phyloP scores from a whole-genome alignment of 2,888 invertebrate genomes.

The Sphecodes monilicornis region DNA sequence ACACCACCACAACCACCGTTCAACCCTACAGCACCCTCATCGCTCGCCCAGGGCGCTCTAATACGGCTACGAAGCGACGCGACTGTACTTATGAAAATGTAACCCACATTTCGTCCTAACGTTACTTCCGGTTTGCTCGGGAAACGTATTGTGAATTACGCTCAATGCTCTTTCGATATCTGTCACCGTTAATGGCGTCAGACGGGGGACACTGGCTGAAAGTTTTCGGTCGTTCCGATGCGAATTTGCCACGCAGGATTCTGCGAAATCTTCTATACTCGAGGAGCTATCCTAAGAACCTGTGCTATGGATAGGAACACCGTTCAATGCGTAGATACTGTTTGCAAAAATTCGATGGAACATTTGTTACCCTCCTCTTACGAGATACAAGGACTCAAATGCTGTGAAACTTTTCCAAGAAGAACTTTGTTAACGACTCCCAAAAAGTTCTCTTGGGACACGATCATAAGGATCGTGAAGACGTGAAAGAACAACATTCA shows the following conservation, averaged over 20 bases:
- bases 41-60: slow-evolving; percentile 68
- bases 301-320: not conserved
- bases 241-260: not conserved
- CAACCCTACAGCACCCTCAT: slow-evolving; percentile 17
- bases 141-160: slow-evolving; percentile 59
- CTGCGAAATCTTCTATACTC: not conserved
- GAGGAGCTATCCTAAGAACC: not conserved
- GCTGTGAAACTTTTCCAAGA: not conserved
- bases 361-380: not conserved
- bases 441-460: not conserved
- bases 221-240: slow-evolving; percentile 11
- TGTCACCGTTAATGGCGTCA: slow-evolving; percentile 49
- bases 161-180: slow-evolving; percentile 47
- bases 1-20: slow-evolving; percentile 5
- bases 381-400: not conserved
- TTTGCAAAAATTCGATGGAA: not conserved
- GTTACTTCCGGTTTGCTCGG: slow-evolving; percentile 62
- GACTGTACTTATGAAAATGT: slow-evolving; percentile 70
- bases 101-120: slow-evolving; percentile 70
- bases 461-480: not conserved
- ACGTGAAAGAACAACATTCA: not conserved
- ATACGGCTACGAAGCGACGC: slow-evolving; percentile 62
- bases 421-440: not conserved
- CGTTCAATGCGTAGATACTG: not conserved
- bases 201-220: slow-evolving; percentile 6